Evolutionary conservation across 2,888 invertebrate species (phyloP).

Genomic region (Agrotis ipsilon): DNA sequence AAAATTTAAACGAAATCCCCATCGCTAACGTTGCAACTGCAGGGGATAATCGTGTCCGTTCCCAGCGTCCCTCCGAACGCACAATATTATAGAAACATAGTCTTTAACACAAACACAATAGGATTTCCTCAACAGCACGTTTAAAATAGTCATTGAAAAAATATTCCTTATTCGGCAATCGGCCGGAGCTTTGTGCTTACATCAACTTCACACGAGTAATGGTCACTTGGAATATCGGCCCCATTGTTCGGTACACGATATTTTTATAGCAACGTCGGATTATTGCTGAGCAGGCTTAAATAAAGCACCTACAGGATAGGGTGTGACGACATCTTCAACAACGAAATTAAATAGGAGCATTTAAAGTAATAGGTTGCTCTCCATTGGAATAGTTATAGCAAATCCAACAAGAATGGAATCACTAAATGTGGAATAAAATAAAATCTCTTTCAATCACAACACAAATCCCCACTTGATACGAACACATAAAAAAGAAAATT

Average conservation of each 20-base stretch:
- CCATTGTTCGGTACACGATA: constrained; percentile 76
- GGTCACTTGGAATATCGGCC: constrained; percentile 77
- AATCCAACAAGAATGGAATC: constrained; percentile 17
- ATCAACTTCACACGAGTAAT: constrained; percentile 74
- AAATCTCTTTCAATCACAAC: constrained; percentile 57
- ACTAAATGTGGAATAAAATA: constrained; percentile 28
- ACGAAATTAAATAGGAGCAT: constrained; percentile 18
- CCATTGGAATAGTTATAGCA: constrained; percentile 13
- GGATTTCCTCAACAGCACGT: constrained; percentile 36
- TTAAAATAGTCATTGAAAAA: constrained; percentile 55
- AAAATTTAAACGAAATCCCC: constrained; percentile 86
- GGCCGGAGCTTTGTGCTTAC: constrained; percentile 73
- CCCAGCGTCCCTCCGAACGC: constrained; percentile 25
- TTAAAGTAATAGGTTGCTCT: neutral
- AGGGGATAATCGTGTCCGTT: constrained; percentile 73
- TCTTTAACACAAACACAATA: constrained; percentile 45
- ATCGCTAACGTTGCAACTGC: constrained; percentile 72
- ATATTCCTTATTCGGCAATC: constrained; percentile 65
- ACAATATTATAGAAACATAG: constrained; percentile 29
- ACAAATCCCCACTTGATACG: constrained; percentile 71
- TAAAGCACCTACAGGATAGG: constrained; percentile 60
- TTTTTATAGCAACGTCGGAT: constrained; percentile 68
- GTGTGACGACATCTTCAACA: constrained; percentile 53
- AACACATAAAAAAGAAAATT: constrained; percentile 70
- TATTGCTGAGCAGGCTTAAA: constrained; percentile 59